Conservation (phyloP, 2,797 vertebrate species). For the Fistularia tabacaria region DNA sequence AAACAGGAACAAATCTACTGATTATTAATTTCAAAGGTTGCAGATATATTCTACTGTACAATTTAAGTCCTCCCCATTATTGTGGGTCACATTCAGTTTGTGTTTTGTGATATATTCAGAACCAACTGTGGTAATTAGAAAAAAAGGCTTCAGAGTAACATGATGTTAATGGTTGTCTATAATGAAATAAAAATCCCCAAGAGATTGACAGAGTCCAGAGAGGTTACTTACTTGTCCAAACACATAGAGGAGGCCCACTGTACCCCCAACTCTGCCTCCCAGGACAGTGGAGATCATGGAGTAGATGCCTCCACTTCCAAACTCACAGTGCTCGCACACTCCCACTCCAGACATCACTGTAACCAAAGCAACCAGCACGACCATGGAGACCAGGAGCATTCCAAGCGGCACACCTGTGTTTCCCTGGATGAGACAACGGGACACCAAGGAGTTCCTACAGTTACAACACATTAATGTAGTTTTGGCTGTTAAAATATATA, state of each 20-base stretch:
- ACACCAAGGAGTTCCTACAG: neutral
- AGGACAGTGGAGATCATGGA: slow-evolving; percentile 94
- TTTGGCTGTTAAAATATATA: too few relatives aligned
- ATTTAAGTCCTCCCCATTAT: too few relatives aligned
- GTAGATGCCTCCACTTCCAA: slow-evolving; percentile 89
- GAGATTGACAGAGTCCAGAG: neutral
- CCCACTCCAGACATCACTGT: slow-evolving; percentile 94
- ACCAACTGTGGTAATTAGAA: too few relatives aligned
- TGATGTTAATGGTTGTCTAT: too few relatives aligned
- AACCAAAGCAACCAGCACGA: slow-evolving; percentile 87
- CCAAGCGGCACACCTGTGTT: slow-evolving; percentile 91
- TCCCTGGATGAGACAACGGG: slow-evolving; percentile 71
- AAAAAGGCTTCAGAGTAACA: too few relatives aligned
- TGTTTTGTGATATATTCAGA: too few relatives aligned
- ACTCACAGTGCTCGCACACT: slow-evolving; percentile 81
- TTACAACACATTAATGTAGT: too few relatives aligned
- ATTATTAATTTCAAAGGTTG: too few relatives aligned
- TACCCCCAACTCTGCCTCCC: slow-evolving; percentile 86
- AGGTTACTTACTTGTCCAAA: slow-evolving; percentile 87
- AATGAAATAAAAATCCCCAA: too few relatives aligned
- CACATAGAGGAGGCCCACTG: slow-evolving; percentile 91
- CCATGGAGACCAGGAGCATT: slow-evolving; percentile 89
- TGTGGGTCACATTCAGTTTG: too few relatives aligned
- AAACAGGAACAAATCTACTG: too few relatives aligned
- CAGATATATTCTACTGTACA: too few relatives aligned